Percentiles rank a stretch among this genome's conserved stretches.
phyloP scores from a whole-genome alignment of 37 sponge, comb jelly and placozoan species.

The Agelas oroides region DNA sequence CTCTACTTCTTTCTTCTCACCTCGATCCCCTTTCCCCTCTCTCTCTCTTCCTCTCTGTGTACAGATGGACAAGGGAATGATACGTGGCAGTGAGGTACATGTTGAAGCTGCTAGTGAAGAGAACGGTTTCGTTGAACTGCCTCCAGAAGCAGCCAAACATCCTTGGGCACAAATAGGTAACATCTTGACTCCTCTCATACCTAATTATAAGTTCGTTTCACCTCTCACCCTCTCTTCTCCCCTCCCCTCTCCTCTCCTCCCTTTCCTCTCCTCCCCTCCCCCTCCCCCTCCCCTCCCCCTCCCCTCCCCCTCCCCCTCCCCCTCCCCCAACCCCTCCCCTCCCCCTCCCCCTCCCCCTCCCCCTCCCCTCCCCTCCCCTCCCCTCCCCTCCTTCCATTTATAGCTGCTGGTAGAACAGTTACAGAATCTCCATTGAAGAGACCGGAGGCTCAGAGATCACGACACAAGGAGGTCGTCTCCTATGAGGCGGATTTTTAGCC shows the following conservation, averaged over 20 bases:
- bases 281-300: no score
- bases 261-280: no score
- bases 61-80: constrained; percentile 79
- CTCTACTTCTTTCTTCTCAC: not conserved
- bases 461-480: constrained; percentile 25
- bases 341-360: no score
- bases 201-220: no score
- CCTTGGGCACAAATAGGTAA: constrained; percentile 77
- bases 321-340: no score
- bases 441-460: constrained; percentile 21
- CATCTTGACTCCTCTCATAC: not conserved
- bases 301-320: no score
- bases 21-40: no score
- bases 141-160: constrained; percentile 68
- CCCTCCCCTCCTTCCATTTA: not conserved
- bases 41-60: not conserved
- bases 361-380: no score
- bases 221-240: no score
- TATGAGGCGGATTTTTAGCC: constrained; percentile 40
- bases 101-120: constrained; percentile 59
- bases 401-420: constrained; percentile 42
- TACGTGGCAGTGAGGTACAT: constrained; percentile 58
- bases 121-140: constrained; percentile 81
- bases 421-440: constrained; percentile 24
- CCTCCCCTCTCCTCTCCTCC: not conserved